Conservation (phyloP, 2,797 vertebrate genomes). For the Vireo griseus region DNA sequence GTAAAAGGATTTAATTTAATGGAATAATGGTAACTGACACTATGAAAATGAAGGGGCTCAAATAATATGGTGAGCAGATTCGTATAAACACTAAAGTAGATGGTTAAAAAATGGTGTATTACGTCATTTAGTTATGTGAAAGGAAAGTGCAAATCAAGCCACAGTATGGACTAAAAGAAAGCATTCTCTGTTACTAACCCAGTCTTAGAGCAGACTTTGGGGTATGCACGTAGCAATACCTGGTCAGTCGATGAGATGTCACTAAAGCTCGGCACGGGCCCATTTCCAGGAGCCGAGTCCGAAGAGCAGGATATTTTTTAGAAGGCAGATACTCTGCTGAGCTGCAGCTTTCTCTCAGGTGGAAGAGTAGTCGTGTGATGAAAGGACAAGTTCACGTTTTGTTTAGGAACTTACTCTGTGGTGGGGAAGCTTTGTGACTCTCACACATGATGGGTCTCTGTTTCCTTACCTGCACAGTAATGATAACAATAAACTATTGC, state of each 20-base stretch:
- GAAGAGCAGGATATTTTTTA: neutral
- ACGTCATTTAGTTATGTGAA: neutral
- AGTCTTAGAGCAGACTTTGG: neutral
- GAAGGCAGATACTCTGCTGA: neutral
- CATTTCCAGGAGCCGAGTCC: neutral
- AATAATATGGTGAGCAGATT: neutral
- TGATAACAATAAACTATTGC: neutral
- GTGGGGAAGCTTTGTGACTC: neutral
- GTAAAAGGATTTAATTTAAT: slow-evolving; percentile 70
- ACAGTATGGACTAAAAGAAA: neutral
- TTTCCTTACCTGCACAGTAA: neutral
- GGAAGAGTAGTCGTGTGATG: neutral
- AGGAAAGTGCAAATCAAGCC: neutral
- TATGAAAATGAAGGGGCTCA: slow-evolving; percentile 49
- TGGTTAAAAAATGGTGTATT: neutral
- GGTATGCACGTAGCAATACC: accelerated
- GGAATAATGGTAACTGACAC: slow-evolving; percentile 65
- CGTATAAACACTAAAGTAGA: neutral
- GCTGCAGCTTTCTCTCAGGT: neutral
- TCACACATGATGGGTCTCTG: neutral
- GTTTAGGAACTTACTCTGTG: neutral
- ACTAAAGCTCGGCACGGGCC: neutral
- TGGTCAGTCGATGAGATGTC: neutral
- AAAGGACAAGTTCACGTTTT: neutral
- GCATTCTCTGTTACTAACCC: neutral